phyloP scores from a whole-genome alignment of 1,140 invertebrate species.

The Drosophila prosaltans region DNA sequence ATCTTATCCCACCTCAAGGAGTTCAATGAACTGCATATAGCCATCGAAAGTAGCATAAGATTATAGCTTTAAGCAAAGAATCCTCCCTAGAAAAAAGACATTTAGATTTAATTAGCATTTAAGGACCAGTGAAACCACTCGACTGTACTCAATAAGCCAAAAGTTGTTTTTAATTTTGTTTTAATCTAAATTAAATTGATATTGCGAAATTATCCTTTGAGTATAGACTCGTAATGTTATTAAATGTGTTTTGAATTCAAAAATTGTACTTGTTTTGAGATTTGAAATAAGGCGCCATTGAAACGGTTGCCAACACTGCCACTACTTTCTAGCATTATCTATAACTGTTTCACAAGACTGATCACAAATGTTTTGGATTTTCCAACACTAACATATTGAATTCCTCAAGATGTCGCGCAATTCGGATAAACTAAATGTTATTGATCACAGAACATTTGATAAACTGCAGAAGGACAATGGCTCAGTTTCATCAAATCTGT shows the following conservation, averaged over 20 bases:
- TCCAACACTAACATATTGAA: constrained; percentile 15
- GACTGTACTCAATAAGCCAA: constrained; percentile 37
- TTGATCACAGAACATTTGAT: constrained; percentile 44
- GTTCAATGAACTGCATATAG: constrained; percentile 67
- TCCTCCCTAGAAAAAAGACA: constrained; percentile 1
- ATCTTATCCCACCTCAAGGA: constrained; percentile 65
- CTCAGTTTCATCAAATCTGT: background rate
- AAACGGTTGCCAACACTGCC: background rate
- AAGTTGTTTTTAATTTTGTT: constrained; percentile 48
- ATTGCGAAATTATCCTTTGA: background rate
- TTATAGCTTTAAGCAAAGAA: constrained; percentile 43
- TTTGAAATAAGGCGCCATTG: background rate
- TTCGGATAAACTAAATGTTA: constrained; percentile 54
- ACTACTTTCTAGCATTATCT: too few relatives aligned
- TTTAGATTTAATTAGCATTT: constrained; percentile 21
- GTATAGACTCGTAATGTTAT: too few relatives aligned
- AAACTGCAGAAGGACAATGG: constrained; percentile 23
- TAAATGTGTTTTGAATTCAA: background rate
- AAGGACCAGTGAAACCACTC: constrained; percentile 17
- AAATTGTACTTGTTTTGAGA: background rate
- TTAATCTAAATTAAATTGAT: constrained; percentile 9
- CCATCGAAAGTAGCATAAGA: constrained; percentile 65
- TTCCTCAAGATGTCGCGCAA: constrained; percentile 33
- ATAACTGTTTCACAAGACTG: too few relatives aligned
- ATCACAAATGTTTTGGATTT: background rate